These are phyloP conservation scores for Salmo trutta DNA, from an alignment of 2,797 vertebrate genomes.

Conservation along the genomic window DNA sequence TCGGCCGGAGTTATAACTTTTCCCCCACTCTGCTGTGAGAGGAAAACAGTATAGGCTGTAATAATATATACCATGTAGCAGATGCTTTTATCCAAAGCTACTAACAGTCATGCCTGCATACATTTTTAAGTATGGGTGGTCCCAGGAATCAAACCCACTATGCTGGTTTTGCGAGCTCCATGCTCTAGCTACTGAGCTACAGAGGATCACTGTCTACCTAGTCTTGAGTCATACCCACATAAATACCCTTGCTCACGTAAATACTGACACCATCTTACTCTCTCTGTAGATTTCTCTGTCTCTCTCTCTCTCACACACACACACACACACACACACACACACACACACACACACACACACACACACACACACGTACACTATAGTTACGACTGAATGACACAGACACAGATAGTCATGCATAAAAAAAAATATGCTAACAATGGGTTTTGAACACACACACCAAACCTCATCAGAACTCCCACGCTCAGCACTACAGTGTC, in stretches of 20 bases:
- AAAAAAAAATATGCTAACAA: no score
- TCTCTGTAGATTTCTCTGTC: slow-evolving; percentile 25
- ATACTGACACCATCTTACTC: background rate
- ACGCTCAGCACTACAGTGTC: slow-evolving; percentile 59
- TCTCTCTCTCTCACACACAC: background rate
- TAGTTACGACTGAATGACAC: no score
- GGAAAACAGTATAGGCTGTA: slow-evolving; percentile 38
- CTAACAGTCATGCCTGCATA: no score
- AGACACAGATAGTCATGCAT: background rate
- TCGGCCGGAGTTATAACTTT: slow-evolving; percentile 48
- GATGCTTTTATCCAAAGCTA: no score
- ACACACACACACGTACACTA: no score
- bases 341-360: background rate
- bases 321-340: no score
- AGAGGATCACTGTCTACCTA: slow-evolving; percentile 24
- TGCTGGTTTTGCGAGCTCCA: no score
- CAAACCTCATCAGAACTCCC: slow-evolving; percentile 36
- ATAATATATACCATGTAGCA: no score
- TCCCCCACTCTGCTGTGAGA: slow-evolving; percentile 22
- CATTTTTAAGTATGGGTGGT: no score
- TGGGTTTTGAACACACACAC: no score
- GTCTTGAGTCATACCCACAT: background rate
- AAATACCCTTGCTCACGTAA: background rate
- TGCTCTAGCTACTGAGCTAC: no score
- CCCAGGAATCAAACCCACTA: no score